Conservation (phyloP, 2,797 vertebrate genomes). For the Ambastaia sidthimunki region DNA sequence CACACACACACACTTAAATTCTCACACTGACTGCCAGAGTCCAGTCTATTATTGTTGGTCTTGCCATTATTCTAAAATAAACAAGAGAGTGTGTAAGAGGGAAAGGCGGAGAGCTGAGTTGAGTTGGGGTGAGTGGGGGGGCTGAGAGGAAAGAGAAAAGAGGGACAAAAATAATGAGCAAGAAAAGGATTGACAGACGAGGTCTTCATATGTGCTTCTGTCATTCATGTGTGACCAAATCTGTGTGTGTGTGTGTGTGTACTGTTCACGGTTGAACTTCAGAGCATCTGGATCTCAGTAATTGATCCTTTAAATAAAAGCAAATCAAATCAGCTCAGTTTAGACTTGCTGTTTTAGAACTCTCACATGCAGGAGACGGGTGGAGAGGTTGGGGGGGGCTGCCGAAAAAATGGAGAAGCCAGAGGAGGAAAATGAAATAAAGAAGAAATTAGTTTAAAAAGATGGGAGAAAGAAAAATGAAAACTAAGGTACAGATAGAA, state of each 20-base stretch:
- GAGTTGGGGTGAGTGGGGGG: background rate
- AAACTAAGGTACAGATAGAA: slow-evolving; percentile 26
- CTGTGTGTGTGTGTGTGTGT: background rate
- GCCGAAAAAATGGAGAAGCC: slow-evolving; percentile 22
- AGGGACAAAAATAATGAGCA: slow-evolving; percentile 22
- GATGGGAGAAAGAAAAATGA: background rate
- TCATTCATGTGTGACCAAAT: background rate
- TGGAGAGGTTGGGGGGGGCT: background rate
- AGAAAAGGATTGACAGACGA: slow-evolving; percentile 38
- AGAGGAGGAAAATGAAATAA: background rate
- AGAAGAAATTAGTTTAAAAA: background rate
- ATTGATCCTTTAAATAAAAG: slow-evolving; percentile 46
- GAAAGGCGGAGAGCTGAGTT: background rate
- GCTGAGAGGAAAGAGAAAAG: background rate
- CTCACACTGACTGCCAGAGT: slow-evolving; percentile 21
- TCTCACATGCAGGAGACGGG: background rate
- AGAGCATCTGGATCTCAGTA: background rate
- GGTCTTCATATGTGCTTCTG: slow-evolving; percentile 4
- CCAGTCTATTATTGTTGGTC: slow-evolving; percentile 31
- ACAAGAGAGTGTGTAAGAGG: slow-evolving; percentile 18
- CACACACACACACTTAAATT: slow-evolving; percentile 2
- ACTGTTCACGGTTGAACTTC: slow-evolving; percentile 27
- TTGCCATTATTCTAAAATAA: slow-evolving; percentile 46
- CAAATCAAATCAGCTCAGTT: slow-evolving; percentile 25
- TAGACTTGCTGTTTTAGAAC: slow-evolving; percentile 26